Evolutionary conservation across 2,113 vertebrate species (phyloP), one percentile per base, ranked within the genome.

Genomic region (Reinhardtius hippoglossoides): DNA sequence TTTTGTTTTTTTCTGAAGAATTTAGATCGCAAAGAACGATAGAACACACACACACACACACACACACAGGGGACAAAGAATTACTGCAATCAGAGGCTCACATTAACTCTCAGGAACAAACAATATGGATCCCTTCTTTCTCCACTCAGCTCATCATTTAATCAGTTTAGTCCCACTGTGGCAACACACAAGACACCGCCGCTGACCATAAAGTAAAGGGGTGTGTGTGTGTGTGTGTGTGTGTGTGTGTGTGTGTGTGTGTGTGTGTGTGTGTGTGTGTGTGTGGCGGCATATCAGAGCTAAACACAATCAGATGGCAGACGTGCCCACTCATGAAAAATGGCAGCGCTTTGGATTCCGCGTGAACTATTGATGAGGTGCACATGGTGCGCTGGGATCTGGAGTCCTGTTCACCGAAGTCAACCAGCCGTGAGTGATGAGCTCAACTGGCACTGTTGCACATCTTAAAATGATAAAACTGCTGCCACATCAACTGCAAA

Each of bases 241-340:
- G 35, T 23, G 52, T 0, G n/a, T 37, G 40, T 59, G 35, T 23
- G 52, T 0, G n/a, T 37, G 40, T 59, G 35, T 23, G n/a, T n/a
- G n/a, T 0, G 20, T 26, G 31, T 56, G 37, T 9, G 62, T 60
- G 27, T 0, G 20, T 23, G 40, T 56, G 37, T 9, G 62, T 60
- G 27, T 12, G 44, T n/a, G 37, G 52, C 18, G 27, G 67, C 16
- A 50, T 61, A 7, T 70, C 40, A 52, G 26, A 61, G 68, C 74
- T 90, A 87, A 91, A 86, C 71, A 81, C 82, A 82, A 86, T 91
- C 90, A 92, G 83, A 93, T 86, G 87, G 81, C 71, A 87, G 83
- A 89, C 83, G 48, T 80, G 74, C 74, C 86, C 71, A 74, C 79
- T 91, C 83, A 31, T 83, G 78, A 86, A 76, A 87, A 87, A 89